Evolutionary conservation across 2,888 invertebrate species (phyloP), one percentile per base, ranked within the genome.

Genomic region (Tigriopus californicus): DNA sequence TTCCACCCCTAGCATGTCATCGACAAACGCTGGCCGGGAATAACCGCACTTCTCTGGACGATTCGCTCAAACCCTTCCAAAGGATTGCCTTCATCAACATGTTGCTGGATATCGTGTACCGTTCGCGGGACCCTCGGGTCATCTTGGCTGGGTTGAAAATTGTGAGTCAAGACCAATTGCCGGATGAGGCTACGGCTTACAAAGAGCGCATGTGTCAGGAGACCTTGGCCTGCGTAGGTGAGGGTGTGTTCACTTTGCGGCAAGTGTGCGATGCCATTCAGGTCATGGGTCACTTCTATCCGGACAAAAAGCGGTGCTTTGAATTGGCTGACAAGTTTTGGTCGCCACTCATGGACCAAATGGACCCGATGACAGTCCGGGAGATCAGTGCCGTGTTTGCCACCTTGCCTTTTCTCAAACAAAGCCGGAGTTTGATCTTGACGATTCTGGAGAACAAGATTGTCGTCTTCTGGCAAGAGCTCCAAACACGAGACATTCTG

Each of bases 301-400:
- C 15, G 2, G 15, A 22, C 40, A n/a, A 51, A 41, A 33, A 24
- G 12, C 4, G 76, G 67, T 70, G 72, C 25, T 73, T 75, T 24
- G 74, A 74, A 13, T 64, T 67, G 6, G 73, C 79, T 60, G 81
- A 82, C 64, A 77, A 78, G 66, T 68, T 82, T 46, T 83, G 82
- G 82, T 72, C 77, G 60, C 80, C 80, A 11, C 75, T 82, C 64
- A 69, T 76, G 20, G 76, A 75, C 61, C 75, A 74, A 60, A 76
- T 79, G 64, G 67, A 72, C 41, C n/a, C n/a, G n/a, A n/a, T n/a
- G n/a, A n/a, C n/a, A n/a, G n/a, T n/a, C n/a, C n/a, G n/a, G n/a
- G n/a, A 79, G 66, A 73, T 82, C 61, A 71, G 75, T 1, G 67
- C 73, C 25, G 70, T 82, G 13, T 80, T 79, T 66, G 70, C 71